Base-by-base conservation (phyloP, 2,113 vertebrate species). In the Poeciliopsis prolifica region DNA sequence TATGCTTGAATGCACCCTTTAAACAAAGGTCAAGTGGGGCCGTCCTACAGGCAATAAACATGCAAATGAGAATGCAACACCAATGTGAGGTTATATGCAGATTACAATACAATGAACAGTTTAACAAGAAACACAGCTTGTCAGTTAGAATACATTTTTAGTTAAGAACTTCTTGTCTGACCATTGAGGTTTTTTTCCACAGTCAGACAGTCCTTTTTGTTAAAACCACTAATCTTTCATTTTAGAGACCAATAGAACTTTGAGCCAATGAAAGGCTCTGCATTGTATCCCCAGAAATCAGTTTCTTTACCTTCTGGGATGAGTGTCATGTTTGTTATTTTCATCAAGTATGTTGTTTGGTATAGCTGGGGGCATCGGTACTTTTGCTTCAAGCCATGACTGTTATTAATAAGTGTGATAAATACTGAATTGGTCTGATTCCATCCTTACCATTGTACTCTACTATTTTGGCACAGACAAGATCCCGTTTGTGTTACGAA, bases 11-110 rank as follows among this genome's bases (percentile, higher is more conserved):
- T 79, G 33, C 3, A 65, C 58, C 61, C 15, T 79, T 81, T 63
- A 65, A 75, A 44, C 64, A 0, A n/a, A 37, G 14, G 33, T 30
- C 58, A 42, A 54, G 30, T 19, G 40, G 13, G 14, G 40, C 12
- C 4, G 33, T 75, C 61, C 72, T 70, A 74, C 70, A 73, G 66
- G 30, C 63, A 78, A 80, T 80, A 81, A 80, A 71, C 74, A 82
- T 87, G 71, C 61, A 81, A 84, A 81, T 83, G 70, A 70, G 61
- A 63, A 65, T 35, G 54, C 31, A 65, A 58, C 42, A 70, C 9
- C 22, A 30, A 66, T 61, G 44, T 19, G 35, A 77, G 37, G 62
- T 78, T 9, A 68, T 64, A 74, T 76, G 40, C 14, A 65, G 69
- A 81, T 86, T 35, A 66, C 44, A 68, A 22, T 62, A 33, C 48